phyloP scores from a whole-genome alignment of 2,888 invertebrate species.

The Perdita meconis region DNA sequence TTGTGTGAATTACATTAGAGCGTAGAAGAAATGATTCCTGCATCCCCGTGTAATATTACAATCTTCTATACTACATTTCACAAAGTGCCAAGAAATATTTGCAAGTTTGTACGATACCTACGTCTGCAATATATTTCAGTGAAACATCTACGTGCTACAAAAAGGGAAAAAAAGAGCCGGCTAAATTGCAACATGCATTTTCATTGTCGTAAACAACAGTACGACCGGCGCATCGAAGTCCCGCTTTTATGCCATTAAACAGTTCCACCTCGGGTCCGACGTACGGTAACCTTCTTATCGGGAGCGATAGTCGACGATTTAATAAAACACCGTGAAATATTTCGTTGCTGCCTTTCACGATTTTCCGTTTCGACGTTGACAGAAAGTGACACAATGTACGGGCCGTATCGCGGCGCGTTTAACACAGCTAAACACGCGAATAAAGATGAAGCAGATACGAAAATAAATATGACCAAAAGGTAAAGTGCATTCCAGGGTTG shows the following conservation, averaged over 20 bases:
- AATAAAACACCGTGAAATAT: conserved; percentile 41
- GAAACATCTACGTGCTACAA: too few species aligned
- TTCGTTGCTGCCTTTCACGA: conserved; percentile 13
- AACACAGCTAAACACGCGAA: conserved; percentile 63
- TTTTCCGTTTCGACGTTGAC: conserved; percentile 44
- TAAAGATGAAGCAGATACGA: conserved; percentile 66
- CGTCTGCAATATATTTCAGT: too few species aligned
- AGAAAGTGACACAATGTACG: conserved; percentile 44
- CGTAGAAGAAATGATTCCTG: too few species aligned
- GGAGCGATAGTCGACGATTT: conserved; percentile 6
- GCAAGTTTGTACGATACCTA: too few species aligned
- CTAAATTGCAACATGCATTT: background rate
- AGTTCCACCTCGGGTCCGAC: background rate
- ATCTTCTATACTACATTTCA: background rate
- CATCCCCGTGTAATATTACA: background rate
- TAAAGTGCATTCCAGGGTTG: conserved; percentile 67
- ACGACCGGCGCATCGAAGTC: conserved; percentile 12
- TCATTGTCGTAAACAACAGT: conserved; percentile 1
- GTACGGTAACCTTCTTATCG: conserved; percentile 27
- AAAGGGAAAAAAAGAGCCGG: background rate
- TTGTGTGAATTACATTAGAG: too few species aligned
- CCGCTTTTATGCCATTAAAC: conserved; percentile 13
- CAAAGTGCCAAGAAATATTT: background rate
- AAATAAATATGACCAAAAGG: conserved; percentile 66
- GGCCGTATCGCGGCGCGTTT: conserved; percentile 59